Percentiles rank a stretch among this genome's conserved stretches.
phyloP scores from a whole-genome alignment of 2,113 vertebrate species.

The Merops nubicus region DNA sequence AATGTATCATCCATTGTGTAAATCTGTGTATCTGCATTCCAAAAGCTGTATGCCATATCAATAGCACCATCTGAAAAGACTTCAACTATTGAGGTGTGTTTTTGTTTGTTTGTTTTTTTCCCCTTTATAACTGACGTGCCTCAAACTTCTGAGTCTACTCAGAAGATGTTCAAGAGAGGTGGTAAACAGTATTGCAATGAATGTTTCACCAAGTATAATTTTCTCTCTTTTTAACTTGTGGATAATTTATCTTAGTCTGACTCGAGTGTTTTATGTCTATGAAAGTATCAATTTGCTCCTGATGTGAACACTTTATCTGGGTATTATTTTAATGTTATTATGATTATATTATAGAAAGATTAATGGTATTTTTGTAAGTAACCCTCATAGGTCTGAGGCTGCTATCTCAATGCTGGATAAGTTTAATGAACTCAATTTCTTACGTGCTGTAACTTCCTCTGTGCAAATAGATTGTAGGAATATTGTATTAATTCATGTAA shows the following conservation, averaged over 20 bases:
- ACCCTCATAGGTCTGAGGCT: neutral
- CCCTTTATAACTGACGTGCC: neutral
- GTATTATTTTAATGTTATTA: neutral
- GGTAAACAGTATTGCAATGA: neutral
- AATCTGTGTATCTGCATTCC: neutral
- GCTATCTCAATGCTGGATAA: neutral
- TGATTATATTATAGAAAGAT: neutral
- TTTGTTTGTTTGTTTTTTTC: too few relatives aligned
- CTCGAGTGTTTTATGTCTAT: neutral
- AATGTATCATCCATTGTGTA: neutral
- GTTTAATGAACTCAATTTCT: neutral
- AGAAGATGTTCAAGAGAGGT: neutral
- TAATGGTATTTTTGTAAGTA: neutral
- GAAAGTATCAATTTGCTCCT: neutral
- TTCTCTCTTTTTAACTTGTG: neutral
- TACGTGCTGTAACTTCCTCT: neutral
- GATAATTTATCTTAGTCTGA: neutral
- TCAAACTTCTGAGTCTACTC: neutral
- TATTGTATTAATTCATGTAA: neutral
- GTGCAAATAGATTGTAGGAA: neutral
- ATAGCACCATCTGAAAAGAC: neutral
- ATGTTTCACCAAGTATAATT: neutral
- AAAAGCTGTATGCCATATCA: neutral
- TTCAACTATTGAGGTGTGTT: too few relatives aligned
- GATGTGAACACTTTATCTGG: neutral